A percentile compares a stretch with the other conserved stretches of the same genome.
phyloP scores from a whole-genome alignment of 2,888 invertebrate genomes.

The Sthenelais limicola region DNA sequence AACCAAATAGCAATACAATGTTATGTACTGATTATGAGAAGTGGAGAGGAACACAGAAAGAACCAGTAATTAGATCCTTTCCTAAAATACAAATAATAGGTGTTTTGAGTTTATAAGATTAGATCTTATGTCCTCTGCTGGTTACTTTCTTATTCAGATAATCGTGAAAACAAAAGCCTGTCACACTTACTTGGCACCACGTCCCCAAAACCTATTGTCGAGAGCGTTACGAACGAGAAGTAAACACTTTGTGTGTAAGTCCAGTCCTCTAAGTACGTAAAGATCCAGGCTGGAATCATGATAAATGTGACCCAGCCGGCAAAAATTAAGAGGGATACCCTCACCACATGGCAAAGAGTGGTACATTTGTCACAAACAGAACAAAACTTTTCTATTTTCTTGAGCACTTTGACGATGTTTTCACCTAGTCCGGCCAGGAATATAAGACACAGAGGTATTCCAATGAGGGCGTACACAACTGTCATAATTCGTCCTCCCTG shows the following conservation, averaged over 20 bases:
- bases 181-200: conserved; percentile 6
- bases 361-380: background rate
- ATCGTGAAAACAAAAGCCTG: too few species aligned
- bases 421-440: background rate
- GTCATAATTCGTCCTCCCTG: background rate
- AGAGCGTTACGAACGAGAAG: conserved; percentile 1
- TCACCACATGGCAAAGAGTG: background rate
- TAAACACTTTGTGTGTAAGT: background rate
- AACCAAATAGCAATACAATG: too few species aligned
- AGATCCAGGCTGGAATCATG: background rate
- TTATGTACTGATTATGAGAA: too few species aligned
- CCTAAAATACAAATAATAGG: too few species aligned
- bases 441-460: background rate
- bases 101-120: too few species aligned
- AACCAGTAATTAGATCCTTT: too few species aligned
- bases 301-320: background rate
- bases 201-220: conserved; percentile 2
- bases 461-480: background rate
- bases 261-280: background rate
- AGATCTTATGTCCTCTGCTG: too few species aligned
- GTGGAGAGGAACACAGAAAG: too few species aligned
- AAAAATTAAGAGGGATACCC: background rate
- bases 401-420: background rate
- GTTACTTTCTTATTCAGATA: too few species aligned
- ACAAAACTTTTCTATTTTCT: background rate